Evolutionary conservation across 2,797 vertebrate genomes (phyloP).

Genomic region (Acanthurus tractus): DNA sequence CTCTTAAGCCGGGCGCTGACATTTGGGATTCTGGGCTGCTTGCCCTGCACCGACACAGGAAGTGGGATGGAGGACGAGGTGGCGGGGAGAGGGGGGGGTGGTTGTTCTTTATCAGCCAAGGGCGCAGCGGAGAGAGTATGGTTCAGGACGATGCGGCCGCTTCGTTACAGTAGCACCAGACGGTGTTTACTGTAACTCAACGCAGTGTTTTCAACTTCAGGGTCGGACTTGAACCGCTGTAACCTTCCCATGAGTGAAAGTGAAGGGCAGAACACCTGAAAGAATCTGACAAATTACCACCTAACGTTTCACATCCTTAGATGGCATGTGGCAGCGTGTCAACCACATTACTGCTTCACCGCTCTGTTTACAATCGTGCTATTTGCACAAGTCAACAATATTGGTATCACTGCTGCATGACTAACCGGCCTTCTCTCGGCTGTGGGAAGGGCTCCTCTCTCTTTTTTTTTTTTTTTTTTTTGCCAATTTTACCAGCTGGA

Average conservation of each 20-base stretch:
- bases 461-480: neutral
- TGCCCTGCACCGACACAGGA: constrained; percentile 56
- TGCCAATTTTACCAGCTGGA: constrained; percentile 58
- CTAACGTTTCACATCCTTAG: constrained; percentile 28
- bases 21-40: constrained; percentile 72
- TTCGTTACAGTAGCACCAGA: constrained; percentile 26
- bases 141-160: constrained; percentile 7
- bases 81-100: no score
- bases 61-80: constrained; percentile 41
- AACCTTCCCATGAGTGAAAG: neutral
- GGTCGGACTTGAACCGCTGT: neutral
- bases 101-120: constrained; percentile 55
- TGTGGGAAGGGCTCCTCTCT: constrained; percentile 35
- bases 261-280: constrained; percentile 33
- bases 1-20: constrained; percentile 76
- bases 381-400: constrained; percentile 21
- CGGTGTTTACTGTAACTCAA: constrained; percentile 46
- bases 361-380: constrained; percentile 24
- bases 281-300: constrained; percentile 19
- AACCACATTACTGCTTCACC: constrained; percentile 7
- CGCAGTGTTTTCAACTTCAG: constrained; percentile 40
- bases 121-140: constrained; percentile 44
- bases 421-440: constrained; percentile 28
- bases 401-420: constrained; percentile 32
- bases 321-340: constrained; percentile 14